Conservation (phyloP, 2,797 vertebrate species). For the Vespertilio murinus region DNA sequence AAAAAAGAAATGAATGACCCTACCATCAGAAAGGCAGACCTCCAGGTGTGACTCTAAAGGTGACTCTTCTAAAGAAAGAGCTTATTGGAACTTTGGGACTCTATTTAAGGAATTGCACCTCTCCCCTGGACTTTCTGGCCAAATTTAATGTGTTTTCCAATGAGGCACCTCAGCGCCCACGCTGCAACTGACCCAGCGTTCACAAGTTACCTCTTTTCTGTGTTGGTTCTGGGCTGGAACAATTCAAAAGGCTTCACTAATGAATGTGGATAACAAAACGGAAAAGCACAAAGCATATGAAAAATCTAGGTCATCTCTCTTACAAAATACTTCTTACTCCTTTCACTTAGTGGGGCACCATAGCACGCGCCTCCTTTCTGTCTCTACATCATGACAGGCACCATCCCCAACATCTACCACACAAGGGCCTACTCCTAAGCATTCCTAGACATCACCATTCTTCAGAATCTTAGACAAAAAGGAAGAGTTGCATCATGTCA, state of each 20-base stretch:
- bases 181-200: not conserved
- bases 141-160: not conserved
- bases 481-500: not conserved
- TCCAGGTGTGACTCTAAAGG: not conserved
- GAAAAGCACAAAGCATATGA: not conserved
- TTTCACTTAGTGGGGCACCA: not conserved
- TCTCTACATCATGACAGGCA: not conserved
- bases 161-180: not conserved
- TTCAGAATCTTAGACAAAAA: not conserved
- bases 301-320: constrained; percentile 39
- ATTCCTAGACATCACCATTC: not conserved
- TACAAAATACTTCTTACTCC: not conserved
- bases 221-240: not conserved
- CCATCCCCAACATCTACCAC: not conserved
- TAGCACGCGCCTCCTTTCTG: not conserved
- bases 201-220: not conserved
- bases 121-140: not conserved
- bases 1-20: not conserved
- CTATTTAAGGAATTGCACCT: not conserved
- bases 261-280: not conserved
- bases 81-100: not conserved
- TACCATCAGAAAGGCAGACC: not conserved
- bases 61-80: not conserved
- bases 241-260: constrained; percentile 31
- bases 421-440: not conserved